Base-by-base conservation (phyloP, 2,797 vertebrate genomes). In the Strix occidentalis region DNA sequence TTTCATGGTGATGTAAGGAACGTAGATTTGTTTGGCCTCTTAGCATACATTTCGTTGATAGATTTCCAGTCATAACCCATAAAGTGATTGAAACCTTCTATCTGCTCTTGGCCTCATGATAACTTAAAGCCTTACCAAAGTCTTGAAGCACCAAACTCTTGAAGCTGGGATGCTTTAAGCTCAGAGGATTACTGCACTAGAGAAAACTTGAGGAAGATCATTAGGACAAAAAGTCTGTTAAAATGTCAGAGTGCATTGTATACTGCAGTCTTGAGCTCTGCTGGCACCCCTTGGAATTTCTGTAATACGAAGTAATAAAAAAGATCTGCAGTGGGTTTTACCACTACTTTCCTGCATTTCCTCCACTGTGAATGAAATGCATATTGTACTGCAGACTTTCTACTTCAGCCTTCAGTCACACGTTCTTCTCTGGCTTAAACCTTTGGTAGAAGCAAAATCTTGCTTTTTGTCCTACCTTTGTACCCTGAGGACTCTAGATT, bases 181-280 rank as follows among this genome's bases (percentile, higher is more conserved):
- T 89, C 25, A 8, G 65, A 84, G 91, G 78, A 92, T 85, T 87
- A 60, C 37, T 93, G 12, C 41, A 35, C 65, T 83, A 78, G 65
- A 53, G 87, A 79, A 88, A 95, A 86, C 25, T 9, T 63, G 68
- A 77, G 91, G 74, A 69, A 41, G 60, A 92, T 89, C 53, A 51
- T 84, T 90, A 83, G 46, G 69, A 93, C 51, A 86, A 78, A 90
- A 94, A 89, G 33, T 87, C 86, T 93, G 65, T 91, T 94, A 75
- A 89, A 95, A 80, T 95, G 75, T 85, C 71, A 80, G 78, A 92
- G 65, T 90, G 54, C 69, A 39, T 50, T 89, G 87, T 83, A 60
- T 84, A 66, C 82, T 89, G 84, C 93, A 89, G 84, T 58, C 75
- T 46, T 91, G 54, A 87, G 58, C 26, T 89, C 86, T 96, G 54